A percentile compares a stretch with the other conserved stretches of the same genome.
phyloP scores from a whole-genome alignment of 2,113 vertebrate species.

The Sisor rabdophorus region DNA sequence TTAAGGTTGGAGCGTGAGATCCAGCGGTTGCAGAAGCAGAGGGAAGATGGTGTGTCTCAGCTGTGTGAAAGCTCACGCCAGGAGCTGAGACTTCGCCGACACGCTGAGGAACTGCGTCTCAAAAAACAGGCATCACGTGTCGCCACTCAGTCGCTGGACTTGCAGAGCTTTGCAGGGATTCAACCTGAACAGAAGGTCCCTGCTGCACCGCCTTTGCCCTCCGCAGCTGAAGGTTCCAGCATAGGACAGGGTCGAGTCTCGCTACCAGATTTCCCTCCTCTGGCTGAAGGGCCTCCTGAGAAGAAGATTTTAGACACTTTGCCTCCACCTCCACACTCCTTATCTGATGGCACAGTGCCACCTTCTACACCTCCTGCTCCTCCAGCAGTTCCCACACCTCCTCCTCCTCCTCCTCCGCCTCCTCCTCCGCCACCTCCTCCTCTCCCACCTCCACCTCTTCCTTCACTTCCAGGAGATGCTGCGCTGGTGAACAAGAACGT shows the following conservation, averaged over 20 bases:
- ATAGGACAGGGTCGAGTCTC: constrained; percentile 78
- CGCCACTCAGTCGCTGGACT: constrained; percentile 82
- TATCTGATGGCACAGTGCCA: constrained; percentile 65
- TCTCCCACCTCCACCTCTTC: constrained; percentile 47
- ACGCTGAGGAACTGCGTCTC: constrained; percentile 80
- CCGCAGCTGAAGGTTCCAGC: constrained; percentile 82
- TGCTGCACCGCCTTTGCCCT: constrained; percentile 54
- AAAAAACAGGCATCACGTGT: constrained; percentile 85
- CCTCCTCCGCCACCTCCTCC: constrained; percentile 51
- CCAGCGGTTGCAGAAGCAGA: constrained; percentile 82
- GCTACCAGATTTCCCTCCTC: constrained; percentile 68
- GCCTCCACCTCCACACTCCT: constrained; percentile 71
- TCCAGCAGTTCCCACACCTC: constrained; percentile 42
- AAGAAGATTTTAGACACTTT: constrained; percentile 69
- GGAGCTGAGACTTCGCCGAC: constrained; percentile 78
- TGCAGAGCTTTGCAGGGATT: constrained; percentile 78
- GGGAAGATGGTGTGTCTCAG: constrained; percentile 80
- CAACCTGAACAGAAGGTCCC: constrained; percentile 52
- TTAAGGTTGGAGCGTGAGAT: constrained; percentile 85
- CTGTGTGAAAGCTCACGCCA: constrained; percentile 77
- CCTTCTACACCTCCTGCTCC: constrained; percentile 47
- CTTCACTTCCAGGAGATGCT: constrained; percentile 42
- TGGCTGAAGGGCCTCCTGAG: constrained; percentile 62
- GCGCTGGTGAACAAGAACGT: not conserved
- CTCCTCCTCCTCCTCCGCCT: constrained; percentile 37